Conservation (phyloP, 2,113 vertebrate genomes). For the Sinocyclocheilus anshuiensis region DNA sequence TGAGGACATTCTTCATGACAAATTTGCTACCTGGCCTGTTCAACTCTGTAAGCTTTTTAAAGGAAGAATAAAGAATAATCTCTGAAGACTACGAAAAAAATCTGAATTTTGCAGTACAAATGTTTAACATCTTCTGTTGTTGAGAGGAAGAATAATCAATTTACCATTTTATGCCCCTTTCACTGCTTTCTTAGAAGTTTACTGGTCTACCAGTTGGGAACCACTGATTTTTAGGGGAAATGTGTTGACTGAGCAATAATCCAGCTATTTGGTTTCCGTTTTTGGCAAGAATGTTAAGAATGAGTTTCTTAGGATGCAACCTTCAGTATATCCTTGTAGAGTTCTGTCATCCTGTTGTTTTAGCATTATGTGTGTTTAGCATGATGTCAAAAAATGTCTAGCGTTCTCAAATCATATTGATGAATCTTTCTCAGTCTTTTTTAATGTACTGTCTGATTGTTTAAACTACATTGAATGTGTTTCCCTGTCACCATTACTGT, state of each 20-base stretch:
- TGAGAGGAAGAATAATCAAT: not conserved
- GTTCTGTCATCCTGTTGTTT: not conserved
- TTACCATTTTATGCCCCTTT: not conserved
- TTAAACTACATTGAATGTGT: not conserved
- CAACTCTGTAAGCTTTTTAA: not conserved
- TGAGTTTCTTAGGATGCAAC: not conserved
- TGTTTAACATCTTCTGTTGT: not conserved
- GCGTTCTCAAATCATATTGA: not conserved
- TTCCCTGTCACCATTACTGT: not conserved
- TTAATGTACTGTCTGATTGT: not conserved
- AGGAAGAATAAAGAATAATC: not conserved
- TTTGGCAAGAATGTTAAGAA: not conserved
- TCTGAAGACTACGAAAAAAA: not conserved
- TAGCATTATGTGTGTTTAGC: not conserved
- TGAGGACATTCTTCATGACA: not conserved
- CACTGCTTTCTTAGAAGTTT: not conserved
- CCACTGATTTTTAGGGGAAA: not conserved
- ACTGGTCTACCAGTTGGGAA: not conserved
- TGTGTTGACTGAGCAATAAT: not conserved
- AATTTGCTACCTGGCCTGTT: not conserved
- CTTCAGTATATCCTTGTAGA: not conserved
- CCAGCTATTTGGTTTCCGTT: not conserved
- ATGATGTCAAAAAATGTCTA: not conserved
- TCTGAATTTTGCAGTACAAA: not conserved
- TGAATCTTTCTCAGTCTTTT: not conserved